phyloP scores from a whole-genome alignment of 2,113 vertebrate genomes.

The Lamprologus ornatipinnis region DNA sequence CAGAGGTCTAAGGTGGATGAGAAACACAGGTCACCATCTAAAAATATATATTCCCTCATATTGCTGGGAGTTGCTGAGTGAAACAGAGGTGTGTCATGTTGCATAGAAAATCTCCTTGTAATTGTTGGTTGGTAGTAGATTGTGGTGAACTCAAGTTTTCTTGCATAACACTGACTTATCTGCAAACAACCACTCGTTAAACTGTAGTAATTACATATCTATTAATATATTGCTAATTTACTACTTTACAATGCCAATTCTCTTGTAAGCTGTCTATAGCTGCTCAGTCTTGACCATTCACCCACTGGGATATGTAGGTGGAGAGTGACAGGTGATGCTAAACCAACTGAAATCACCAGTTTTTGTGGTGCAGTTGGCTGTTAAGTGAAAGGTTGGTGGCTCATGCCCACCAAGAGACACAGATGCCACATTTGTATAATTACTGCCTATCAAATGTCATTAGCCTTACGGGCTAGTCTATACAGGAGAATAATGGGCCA shows the following conservation, averaged over 20 bases:
- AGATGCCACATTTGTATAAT: not conserved
- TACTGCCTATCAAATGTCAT: not conserved
- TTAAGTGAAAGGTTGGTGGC: not conserved
- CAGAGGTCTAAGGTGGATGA: not conserved
- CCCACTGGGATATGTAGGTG: not conserved
- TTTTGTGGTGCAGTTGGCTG: not conserved
- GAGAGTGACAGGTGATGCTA: not conserved
- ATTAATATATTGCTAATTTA: not conserved
- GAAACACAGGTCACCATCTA: not conserved
- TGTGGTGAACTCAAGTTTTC: not conserved
- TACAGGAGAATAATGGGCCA: not conserved
- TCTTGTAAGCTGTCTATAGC: not conserved
- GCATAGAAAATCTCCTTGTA: not conserved
- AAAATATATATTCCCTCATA: not conserved
- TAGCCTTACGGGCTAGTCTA: not conserved
- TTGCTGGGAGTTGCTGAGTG: not conserved
- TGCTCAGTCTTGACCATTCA: not conserved
- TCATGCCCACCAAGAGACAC: not conserved
- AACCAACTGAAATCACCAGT: fast-evolving
- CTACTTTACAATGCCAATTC: not conserved
- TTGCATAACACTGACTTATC: not conserved
- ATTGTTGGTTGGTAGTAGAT: not conserved
- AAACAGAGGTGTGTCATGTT: not conserved
- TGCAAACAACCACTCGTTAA: not conserved
- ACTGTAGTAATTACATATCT: not conserved